phyloP scores from a whole-genome alignment of 2,113 vertebrate genomes.

The Actinemys pallida region DNA sequence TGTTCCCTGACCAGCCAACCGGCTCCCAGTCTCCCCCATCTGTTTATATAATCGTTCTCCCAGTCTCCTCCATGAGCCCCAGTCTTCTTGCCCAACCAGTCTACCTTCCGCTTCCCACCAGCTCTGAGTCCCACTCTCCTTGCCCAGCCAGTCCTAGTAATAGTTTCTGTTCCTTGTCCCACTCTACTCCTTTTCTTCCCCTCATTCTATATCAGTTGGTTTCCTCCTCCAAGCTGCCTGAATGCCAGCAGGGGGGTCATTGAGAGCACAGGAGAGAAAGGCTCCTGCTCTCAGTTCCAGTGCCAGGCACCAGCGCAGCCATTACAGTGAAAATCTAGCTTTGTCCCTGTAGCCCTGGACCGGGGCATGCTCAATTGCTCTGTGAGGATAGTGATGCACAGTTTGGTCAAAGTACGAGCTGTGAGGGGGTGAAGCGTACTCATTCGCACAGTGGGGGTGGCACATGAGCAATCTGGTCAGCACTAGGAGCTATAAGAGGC shows the following conservation, averaged over 20 bases:
- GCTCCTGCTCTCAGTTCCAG: not conserved
- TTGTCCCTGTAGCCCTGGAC: not conserved
- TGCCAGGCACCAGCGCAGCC: not conserved
- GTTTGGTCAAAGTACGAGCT: not conserved
- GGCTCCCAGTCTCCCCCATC: not conserved
- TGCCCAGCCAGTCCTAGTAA: not conserved
- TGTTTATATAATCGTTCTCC: not conserved
- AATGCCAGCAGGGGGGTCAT: not conserved
- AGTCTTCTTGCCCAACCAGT: not conserved
- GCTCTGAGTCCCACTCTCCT: not conserved
- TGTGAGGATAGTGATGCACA: not conserved
- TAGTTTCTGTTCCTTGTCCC: not conserved
- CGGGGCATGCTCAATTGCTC: not conserved
- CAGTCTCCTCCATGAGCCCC: not conserved
- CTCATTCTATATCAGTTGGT: fast-evolving
- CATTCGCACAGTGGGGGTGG: not conserved
- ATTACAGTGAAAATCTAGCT: not conserved
- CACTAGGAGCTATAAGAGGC: not conserved
- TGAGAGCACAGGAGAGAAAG: not conserved
- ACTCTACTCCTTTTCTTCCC: not conserved
- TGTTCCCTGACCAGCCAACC: not conserved
- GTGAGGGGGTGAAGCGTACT: not conserved
- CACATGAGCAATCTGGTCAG: not conserved
- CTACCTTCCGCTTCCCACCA: not conserved
- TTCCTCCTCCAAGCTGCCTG: not conserved